These are phyloP conservation scores for Staurois parvus DNA, from an alignment of 2,797 vertebrate genomes.

Conservation along the genomic window DNA sequence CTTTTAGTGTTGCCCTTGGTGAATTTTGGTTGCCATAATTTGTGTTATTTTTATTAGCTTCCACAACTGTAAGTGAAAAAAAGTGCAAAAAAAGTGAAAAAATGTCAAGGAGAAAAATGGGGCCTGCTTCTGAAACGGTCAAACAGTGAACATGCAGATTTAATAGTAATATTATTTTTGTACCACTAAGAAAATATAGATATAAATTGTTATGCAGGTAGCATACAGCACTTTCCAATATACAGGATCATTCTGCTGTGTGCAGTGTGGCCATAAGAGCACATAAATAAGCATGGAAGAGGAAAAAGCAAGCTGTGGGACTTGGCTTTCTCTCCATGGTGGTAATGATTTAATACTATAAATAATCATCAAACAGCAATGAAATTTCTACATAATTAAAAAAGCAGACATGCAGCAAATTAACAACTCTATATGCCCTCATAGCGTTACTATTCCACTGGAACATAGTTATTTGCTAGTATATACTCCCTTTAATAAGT, in stretches of 20 bases:
- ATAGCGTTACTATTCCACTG: not conserved
- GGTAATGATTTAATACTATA: slow-evolving; percentile 18
- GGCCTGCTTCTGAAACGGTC: too few relatives aligned
- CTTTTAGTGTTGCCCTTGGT: too few relatives aligned
- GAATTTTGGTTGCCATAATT: too few relatives aligned
- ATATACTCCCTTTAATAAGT: not conserved
- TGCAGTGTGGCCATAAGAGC: not conserved
- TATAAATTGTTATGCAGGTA: not conserved
- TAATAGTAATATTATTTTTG: not conserved
- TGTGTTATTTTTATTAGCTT: too few relatives aligned
- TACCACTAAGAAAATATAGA: not conserved
- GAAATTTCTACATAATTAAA: slow-evolving; percentile 2
- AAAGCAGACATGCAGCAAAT: slow-evolving; percentile 6
- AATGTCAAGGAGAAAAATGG: too few relatives aligned
- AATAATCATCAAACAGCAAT: not conserved
- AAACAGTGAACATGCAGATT: too few relatives aligned
- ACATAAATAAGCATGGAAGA: slow-evolving; percentile 7
- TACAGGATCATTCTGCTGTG: not conserved
- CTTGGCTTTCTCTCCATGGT: not conserved
- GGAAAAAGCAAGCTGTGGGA: not conserved
- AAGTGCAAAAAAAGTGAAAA: too few relatives aligned
- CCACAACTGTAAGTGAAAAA: too few relatives aligned
- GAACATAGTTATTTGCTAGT: not conserved
- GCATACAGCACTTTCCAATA: not conserved
- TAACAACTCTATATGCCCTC: slow-evolving; percentile 14